phyloP scores from a whole-genome alignment of 2,113 vertebrate genomes.

The Jacana jacana region DNA sequence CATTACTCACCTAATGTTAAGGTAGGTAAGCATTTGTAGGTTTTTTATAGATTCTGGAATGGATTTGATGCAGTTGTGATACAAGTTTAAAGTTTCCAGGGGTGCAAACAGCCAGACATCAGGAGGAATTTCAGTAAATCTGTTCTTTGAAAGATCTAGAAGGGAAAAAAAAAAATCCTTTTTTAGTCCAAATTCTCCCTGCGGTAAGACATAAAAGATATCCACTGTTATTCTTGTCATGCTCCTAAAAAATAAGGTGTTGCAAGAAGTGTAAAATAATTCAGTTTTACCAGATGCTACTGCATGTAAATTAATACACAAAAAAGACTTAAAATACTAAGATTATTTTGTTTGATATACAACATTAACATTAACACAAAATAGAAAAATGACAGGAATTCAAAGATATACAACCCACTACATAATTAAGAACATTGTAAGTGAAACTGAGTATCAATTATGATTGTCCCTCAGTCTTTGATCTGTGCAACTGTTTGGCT shows the following conservation, averaged over 20 bases:
- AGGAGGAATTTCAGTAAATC: constrained; percentile 92
- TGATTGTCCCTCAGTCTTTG: background rate
- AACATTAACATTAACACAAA: background rate
- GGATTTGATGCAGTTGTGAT: constrained; percentile 98
- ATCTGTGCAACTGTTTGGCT: background rate
- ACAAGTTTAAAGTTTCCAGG: constrained; percentile 94
- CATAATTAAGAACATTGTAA: background rate
- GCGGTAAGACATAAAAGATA: background rate
- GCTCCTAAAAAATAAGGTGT: constrained; percentile 6
- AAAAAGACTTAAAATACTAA: background rate
- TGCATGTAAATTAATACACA: constrained; percentile 17
- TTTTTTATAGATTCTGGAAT: constrained; percentile 97
- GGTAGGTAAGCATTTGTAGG: constrained; percentile 96
- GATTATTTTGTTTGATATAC: background rate
- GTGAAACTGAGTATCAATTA: background rate
- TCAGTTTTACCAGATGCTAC: constrained; percentile 27
- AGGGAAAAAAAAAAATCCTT: background rate
- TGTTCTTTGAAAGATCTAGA: constrained; percentile 96
- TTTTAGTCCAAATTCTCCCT: background rate
- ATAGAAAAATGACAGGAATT: background rate
- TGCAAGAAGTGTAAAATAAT: constrained; percentile 44
- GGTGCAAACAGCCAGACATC: constrained; percentile 95
- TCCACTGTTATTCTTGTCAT: background rate
- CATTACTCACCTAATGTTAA: constrained; percentile 91
- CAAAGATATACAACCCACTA: background rate